Base-by-base conservation (phyloP, 1,140 invertebrate species). In the Heliothis virescens region DNA sequence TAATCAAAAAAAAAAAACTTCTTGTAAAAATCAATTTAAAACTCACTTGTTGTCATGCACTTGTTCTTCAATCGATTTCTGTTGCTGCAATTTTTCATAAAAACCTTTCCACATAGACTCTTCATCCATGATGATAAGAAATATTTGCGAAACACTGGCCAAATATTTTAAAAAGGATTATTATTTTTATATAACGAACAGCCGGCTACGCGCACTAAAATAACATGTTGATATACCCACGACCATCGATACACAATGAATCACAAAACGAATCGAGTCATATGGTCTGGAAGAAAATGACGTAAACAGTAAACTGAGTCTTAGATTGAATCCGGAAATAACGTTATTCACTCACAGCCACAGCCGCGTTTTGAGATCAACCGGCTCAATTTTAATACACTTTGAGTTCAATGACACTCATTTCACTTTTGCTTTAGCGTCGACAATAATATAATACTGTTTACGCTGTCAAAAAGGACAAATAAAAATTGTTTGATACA, bases 71-170 rank as follows among this genome's bases (percentile, higher is more conserved):
- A 95, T 84, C 50, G 95, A 95, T 90, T 96, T 96, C 26, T 95
- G 88, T 79, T 96, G 95, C 79, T 96, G 95, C 52, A 96, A 82
- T 78, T 96, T 96, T 18, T 95, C 91, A 81, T 96, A 97, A 85
- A 96, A 96, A 72, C 93, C 95, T 92, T 96, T 96, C 97, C 97
- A 97, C 96, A 97, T 97, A 1, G 94, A 94, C 88, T 97, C 96
- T 90, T 97, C 96, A 91, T 96, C 94, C 95, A 95, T 95, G 82
- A 83, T 93, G 59, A 77, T 75, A 60, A 65, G n/a, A 57, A 53
- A 53, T n/a, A 26, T 18, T 41, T 3, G 15, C 16, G 34, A 26
- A 9, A 53, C 67, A 29, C 48, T 50, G 41, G 50, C 47, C 41
- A 41, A 63, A 16, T 47, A n/a, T 21, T 48, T n/a, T n/a, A 18